Base-by-base conservation (phyloP, 2,797 vertebrate genomes). In the Arnoldichthys spilopterus region DNA sequence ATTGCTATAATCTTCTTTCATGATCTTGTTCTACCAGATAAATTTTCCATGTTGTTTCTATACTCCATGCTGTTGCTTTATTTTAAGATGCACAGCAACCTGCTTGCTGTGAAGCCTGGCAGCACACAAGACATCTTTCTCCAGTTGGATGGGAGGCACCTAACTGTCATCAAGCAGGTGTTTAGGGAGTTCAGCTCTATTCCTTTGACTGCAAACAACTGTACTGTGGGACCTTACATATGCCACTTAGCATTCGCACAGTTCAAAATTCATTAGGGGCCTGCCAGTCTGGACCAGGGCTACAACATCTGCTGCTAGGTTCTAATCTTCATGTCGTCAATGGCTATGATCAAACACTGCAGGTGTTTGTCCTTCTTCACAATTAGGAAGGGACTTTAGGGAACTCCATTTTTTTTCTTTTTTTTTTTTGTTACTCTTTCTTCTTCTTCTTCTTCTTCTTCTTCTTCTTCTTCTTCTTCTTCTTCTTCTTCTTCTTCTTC, bases 181-280 rank as follows among this genome's bases (percentile, higher is more conserved):
- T 87, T 87, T 82, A 72, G 90, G 87, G 88, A 90, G 89, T 90
- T 91, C 83, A 80, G 83, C 87, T 89, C 86, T 85, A 87, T 81
- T 85, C 81, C 82, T 85, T 77, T 80, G 85, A 87, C 86, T 86
- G 84, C 84, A 87, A 88, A 87, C 86, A 93, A 88, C 87, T 86
- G 81, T 85, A 90, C 89, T 88, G 87, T 91, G 92, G 91, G 92
- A 93, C 88, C 89, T 92, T 87, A 92, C 90, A 91, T 88, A 92
- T 93, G 92, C 89, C 92, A 92, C 90, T 94, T 93, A 92, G 87
- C 91, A 93, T 94, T 93, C 92, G 91, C 90, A 88, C 86, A 88
- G 87, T 91, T 91, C 84, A 85, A 87, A 90, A 94, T 92, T 93
- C 92, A 94, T 94, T 93, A 93, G 89, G 88, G 85, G 84, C 86